Base-by-base conservation (phyloP, 2,888 invertebrate genomes). In the Sicus ferrugineus region DNA sequence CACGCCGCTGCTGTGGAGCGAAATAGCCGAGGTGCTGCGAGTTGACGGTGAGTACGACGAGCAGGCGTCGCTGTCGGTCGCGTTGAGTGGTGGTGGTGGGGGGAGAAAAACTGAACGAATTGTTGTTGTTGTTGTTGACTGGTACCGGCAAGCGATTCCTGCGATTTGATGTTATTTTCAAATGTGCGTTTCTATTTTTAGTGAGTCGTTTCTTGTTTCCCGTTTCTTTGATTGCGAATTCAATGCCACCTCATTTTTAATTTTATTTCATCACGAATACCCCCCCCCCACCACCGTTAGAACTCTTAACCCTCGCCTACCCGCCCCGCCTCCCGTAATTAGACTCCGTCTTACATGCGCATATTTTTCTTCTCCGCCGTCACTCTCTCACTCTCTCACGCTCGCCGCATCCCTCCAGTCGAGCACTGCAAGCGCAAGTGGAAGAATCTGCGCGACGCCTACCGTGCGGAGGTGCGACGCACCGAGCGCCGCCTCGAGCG, bases 351-450 rank as follows among this genome's bases (percentile, higher is more conserved):
- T 48, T n/a, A 14, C n/a, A 14, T 48, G 16, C 6, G 9, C 48
- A n/a, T n/a, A 48, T 16, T 16, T 48, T 16, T 16, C 38, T 38
- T 16, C 48, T 14, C 48, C 21, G 6, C 21, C 21, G 28, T 38
- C 30, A 14, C 23, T 2, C n/a, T n/a, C n/a, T n/a, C n/a, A n/a
- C n/a, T n/a, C n/a, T n/a, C n/a, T n/a, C n/a, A n/a, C n/a, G n/a
- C n/a, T n/a, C n/a, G n/a, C n/a, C n/a, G n/a, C n/a, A n/a, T n/a
- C n/a, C n/a, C n/a, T n/a, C n/a, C n/a, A 82, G 81, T 78, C 69
- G 79, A 81, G n/a, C 62, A 77, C n/a, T 80, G 81, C 69, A 83
- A 82, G 69, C 76, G 75, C 48, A 81, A 82, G 68, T 82, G 82
- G 82, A 83, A 81, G 67, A 82, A 82, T 72, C 70, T 82, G 54